Conservation (phyloP, 2,797 vertebrate genomes). For the Diplodus puntazzo region DNA sequence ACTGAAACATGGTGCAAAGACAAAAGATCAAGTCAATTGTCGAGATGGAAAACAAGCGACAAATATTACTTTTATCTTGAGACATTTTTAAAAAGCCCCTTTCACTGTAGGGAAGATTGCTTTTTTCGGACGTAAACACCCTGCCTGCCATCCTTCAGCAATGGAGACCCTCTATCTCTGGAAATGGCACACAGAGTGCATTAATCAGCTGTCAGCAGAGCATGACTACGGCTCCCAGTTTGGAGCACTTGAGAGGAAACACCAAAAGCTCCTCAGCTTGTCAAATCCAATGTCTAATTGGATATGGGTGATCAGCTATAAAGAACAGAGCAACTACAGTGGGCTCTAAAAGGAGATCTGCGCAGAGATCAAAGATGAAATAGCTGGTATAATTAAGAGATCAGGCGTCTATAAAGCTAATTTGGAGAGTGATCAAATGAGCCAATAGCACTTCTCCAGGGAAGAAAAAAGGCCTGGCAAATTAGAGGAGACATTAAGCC, state of each 20-base stretch:
- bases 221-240: constrained; percentile 68
- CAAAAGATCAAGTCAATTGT: constrained; percentile 3
- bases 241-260: constrained; percentile 54
- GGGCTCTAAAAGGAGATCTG: constrained; percentile 65
- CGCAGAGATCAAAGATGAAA: constrained; percentile 73
- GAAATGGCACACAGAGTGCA: constrained; percentile 66
- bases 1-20: constrained; percentile 29
- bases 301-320: constrained; percentile 75
- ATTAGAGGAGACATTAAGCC: background rate
- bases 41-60: constrained; percentile 3
- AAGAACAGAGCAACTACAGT: constrained; percentile 56
- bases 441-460: constrained; percentile 23
- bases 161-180: constrained; percentile 59
- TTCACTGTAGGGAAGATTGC: constrained; percentile 35
- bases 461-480: background rate
- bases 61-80: constrained; percentile 14
- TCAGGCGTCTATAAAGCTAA: constrained; percentile 41
- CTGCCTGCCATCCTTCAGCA: constrained; percentile 45
- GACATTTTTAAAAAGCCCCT: background rate
- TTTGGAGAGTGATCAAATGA: constrained; percentile 52
- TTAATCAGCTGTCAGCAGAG: constrained; percentile 80
- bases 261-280: constrained; percentile 69
- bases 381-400: constrained; percentile 67
- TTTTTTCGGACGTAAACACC: constrained; percentile 38
- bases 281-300: constrained; percentile 80